Evolutionary conservation across 2,113 vertebrate genomes (phyloP).

Genomic region (Crotalus helleri): DNA sequence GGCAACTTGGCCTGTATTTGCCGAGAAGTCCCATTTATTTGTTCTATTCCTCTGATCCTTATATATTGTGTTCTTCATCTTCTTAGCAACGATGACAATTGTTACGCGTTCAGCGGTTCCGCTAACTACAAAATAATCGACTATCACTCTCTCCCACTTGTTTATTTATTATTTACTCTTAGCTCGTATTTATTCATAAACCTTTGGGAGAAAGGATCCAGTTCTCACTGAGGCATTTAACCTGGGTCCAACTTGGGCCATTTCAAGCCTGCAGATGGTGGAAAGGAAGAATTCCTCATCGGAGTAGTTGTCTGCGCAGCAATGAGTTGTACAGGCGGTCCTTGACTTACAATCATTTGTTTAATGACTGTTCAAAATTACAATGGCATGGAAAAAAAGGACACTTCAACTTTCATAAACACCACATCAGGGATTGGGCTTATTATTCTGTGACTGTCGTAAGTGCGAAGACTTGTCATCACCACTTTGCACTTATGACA

Average conservation of each 20-base stretch:
- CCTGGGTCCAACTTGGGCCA: not conserved
- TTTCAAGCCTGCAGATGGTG: not conserved
- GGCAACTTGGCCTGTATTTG: slow-evolving; percentile 14
- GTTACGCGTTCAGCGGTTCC: slow-evolving; percentile 40
- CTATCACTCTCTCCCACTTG: slow-evolving; percentile 31
- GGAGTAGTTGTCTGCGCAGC: not conserved
- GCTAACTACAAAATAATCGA: slow-evolving; percentile 46
- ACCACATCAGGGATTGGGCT: too few species aligned
- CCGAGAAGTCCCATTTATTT: slow-evolving; percentile 41
- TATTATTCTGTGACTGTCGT: too few species aligned
- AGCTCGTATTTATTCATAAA: slow-evolving; percentile 13
- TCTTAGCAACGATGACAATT: slow-evolving; percentile 46
- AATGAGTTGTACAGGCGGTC: not conserved
- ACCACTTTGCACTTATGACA: too few species aligned
- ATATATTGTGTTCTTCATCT: slow-evolving; percentile 20
- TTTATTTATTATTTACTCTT: not conserved
- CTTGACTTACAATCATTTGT: not conserved
- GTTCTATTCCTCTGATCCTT: slow-evolving; percentile 36
- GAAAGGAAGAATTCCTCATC: not conserved
- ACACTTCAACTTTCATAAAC: not conserved
- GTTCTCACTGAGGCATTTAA: not conserved
- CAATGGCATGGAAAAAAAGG: not conserved
- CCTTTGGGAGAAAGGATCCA: not conserved
- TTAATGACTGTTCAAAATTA: not conserved
- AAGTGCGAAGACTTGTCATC: too few species aligned